Conservation (phyloP, 2,888 invertebrate genomes). For the Crioceris asparagi region DNA sequence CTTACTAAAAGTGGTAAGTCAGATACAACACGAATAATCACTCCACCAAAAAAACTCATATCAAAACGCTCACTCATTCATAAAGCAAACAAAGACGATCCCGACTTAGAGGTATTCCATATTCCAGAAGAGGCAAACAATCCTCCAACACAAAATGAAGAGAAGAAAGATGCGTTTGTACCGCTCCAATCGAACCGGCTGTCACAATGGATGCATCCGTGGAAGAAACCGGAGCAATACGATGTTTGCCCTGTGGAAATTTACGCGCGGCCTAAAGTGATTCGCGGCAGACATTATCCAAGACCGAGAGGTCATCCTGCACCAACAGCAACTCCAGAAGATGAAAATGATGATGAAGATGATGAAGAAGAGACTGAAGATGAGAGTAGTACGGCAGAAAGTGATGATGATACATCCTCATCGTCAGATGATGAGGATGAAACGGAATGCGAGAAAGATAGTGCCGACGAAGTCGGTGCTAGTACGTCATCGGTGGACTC, state of each 20-base stretch:
- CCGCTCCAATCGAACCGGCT: slow-evolving; percentile 36
- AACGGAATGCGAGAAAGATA: slow-evolving; percentile 26
- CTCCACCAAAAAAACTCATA: slow-evolving; percentile 21
- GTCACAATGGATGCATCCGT: slow-evolving; percentile 35
- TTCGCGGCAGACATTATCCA: slow-evolving; percentile 35
- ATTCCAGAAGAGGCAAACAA: slow-evolving; percentile 21
- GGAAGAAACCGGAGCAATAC: slow-evolving; percentile 34
- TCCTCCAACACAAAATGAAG: slow-evolving; percentile 33
- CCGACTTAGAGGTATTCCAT: slow-evolving; percentile 32
- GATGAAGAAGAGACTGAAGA: slow-evolving; percentile 12
- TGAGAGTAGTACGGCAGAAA: slow-evolving; percentile 31
- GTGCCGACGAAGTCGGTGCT: slow-evolving; percentile 39
- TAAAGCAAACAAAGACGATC: slow-evolving; percentile 32
- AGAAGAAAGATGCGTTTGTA: slow-evolving; percentile 35
- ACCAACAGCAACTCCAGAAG: slow-evolving; percentile 22
- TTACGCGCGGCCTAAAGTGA: slow-evolving; percentile 36
- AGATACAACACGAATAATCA: neutral
- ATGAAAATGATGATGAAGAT: slow-evolving; percentile 12
- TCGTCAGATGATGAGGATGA: slow-evolving; percentile 24
- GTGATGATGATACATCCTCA: slow-evolving; percentile 29
- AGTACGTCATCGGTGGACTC: slow-evolving; percentile 77
- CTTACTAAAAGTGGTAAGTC: neutral
- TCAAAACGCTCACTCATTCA: slow-evolving; percentile 35
- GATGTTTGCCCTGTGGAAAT: slow-evolving; percentile 35
- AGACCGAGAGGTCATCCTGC: slow-evolving; percentile 24